phyloP scores from a whole-genome alignment of 2,113 vertebrate species.

The Ptyas mucosa region DNA sequence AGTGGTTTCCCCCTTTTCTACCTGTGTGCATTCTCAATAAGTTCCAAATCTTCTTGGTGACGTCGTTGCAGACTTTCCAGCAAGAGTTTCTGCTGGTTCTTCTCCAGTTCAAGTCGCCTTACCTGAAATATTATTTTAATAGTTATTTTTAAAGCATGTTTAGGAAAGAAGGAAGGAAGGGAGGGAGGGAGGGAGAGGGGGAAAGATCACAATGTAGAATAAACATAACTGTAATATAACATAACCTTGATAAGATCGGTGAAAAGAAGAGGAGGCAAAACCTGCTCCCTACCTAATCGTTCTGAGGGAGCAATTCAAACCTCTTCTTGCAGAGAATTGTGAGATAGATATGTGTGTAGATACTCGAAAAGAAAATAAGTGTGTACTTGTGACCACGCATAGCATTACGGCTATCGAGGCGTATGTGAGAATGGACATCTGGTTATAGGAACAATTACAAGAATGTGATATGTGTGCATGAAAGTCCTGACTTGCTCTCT shows the following conservation, averaged over 20 bases:
- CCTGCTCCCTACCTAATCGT: background rate
- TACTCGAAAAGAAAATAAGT: background rate
- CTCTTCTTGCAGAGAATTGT: background rate
- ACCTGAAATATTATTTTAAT: slow-evolving; percentile 62
- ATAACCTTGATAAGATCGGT: background rate
- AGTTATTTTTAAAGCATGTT: background rate
- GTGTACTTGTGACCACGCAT: background rate
- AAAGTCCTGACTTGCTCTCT: background rate
- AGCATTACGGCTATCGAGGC: background rate
- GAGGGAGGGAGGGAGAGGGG: background rate
- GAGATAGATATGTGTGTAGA: background rate
- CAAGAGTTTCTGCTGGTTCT: slow-evolving; percentile 72
- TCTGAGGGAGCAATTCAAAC: background rate
- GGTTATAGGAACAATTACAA: background rate
- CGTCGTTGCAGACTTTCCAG: slow-evolving; percentile 75
- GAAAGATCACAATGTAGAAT: background rate
- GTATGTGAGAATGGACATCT: background rate
- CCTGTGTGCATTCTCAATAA: slow-evolving; percentile 81
- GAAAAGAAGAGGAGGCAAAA: background rate
- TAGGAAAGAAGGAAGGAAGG: background rate
- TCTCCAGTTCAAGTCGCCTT: slow-evolving; percentile 77
- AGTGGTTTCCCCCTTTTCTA: slow-evolving; percentile 30
- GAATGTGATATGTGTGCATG: background rate
- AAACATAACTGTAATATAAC: background rate
- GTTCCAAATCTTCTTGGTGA: slow-evolving; percentile 77